Evolutionary conservation across 1,140 invertebrate species (phyloP).

Genomic region (Maconellicoccus hirsutus): DNA sequence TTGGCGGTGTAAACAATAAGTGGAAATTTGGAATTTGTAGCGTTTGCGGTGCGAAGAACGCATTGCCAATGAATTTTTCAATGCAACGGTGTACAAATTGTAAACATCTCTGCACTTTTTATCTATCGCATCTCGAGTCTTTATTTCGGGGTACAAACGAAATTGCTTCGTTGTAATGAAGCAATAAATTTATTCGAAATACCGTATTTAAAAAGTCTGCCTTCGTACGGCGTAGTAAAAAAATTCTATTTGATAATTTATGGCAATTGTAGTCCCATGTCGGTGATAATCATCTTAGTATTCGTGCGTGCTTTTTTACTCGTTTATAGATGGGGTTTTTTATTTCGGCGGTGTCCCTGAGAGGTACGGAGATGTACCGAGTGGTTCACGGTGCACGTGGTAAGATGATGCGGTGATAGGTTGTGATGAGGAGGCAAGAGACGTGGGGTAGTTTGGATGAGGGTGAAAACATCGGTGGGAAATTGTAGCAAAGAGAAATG

Average conservation of each 20-base stretch:
- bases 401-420: no score
- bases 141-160: neutral
- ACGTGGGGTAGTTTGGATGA: no score
- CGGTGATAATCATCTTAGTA: constrained; percentile 8
- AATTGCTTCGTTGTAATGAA: neutral
- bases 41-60: no score
- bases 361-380: neutral
- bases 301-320: neutral
- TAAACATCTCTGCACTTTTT: neutral
- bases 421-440: no score
- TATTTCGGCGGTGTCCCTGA: neutral
- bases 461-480: no score
- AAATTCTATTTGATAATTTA: constrained; percentile 6
- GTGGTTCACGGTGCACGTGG: no score
- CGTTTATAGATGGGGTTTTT: neutral
- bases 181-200: neutral
- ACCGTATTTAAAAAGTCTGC: constrained; percentile 4
- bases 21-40: neutral
- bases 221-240: neutral
- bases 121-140: neutral
- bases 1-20: neutral
- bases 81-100: neutral
- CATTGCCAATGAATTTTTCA: no score
- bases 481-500: no score
- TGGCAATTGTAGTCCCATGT: constrained; percentile 3